Conservation (phyloP, 1,140 invertebrate genomes). For the Chrysomallon squamiferum region DNA sequence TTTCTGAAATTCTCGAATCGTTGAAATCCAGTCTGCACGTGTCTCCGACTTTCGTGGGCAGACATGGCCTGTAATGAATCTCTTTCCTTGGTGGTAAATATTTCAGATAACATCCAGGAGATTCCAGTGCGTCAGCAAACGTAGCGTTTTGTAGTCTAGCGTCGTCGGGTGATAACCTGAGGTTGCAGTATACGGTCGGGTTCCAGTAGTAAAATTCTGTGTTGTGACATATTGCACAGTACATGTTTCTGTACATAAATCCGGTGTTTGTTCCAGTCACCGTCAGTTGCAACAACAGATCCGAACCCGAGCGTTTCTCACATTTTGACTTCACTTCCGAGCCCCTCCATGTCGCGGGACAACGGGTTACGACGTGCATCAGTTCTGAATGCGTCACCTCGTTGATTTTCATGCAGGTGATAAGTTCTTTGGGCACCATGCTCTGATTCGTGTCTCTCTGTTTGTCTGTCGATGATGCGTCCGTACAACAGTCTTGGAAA, state of each 20-base stretch:
- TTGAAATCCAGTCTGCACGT: not conserved
- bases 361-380: constrained; percentile 6
- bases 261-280: constrained; percentile 23
- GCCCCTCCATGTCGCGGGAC: constrained; percentile 10
- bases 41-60: not conserved
- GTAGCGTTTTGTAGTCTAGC: not conserved
- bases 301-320: not conserved
- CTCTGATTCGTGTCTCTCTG: too few relatives aligned
- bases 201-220: constrained; percentile 14
- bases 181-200: not conserved
- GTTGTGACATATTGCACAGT: constrained; percentile 29
- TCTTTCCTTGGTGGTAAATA: not conserved
- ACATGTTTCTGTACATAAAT: constrained; percentile 28
- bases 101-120: not conserved
- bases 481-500: too few relatives aligned
- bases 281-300: constrained; percentile 18
- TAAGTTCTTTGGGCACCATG: too few relatives aligned
- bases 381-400: not conserved
- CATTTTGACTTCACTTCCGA: not conserved
- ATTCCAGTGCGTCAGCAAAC: not conserved
- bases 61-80: not conserved
- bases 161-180: not conserved
- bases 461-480: too few relatives aligned
- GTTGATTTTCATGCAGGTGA: constrained; percentile 2
- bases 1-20: not conserved